These are phyloP conservation scores for Melanostoma mellinum DNA, from an alignment of 2,888 invertebrate species.

Conservation along the genomic window DNA sequence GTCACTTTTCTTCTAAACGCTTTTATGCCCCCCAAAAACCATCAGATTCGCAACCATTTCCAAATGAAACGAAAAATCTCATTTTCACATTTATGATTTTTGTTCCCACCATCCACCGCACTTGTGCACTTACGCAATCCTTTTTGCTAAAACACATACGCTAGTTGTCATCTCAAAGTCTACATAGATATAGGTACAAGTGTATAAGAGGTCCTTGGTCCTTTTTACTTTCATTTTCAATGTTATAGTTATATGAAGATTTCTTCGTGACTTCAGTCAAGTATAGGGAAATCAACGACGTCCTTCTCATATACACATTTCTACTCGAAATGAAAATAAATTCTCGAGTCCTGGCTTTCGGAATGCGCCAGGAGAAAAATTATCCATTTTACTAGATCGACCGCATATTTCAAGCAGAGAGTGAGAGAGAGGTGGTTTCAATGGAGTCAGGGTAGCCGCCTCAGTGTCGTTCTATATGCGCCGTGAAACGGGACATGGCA, in stretches of 20 bases:
- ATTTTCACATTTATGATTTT: constrained; percentile 70
- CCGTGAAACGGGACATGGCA: constrained; percentile 54
- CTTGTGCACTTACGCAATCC: constrained; percentile 64
- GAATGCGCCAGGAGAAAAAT: constrained; percentile 66
- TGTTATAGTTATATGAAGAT: constrained; percentile 55
- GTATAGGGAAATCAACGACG: constrained; percentile 61
- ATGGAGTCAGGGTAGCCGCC: constrained; percentile 51
- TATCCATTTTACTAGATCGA: constrained; percentile 71
- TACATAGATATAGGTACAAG: not conserved
- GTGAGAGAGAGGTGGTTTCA: constrained; percentile 41
- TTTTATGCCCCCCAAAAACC: constrained; percentile 27
- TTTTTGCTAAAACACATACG: constrained; percentile 54
- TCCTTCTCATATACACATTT: constrained; percentile 31
- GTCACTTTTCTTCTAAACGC: constrained; percentile 31
- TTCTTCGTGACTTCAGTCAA: constrained; percentile 58
- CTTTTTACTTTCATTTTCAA: constrained; percentile 59
- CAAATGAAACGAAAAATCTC: constrained; percentile 59
- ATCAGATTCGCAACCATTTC: constrained; percentile 27
- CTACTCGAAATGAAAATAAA: constrained; percentile 64
- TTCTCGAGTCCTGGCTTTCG: constrained; percentile 52
- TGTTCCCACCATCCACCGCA: constrained; percentile 26
- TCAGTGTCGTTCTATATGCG: constrained; percentile 48
- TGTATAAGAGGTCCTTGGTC: constrained; percentile 43
- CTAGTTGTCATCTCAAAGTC: constrained; percentile 54
- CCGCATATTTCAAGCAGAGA: constrained; percentile 66